These are phyloP conservation scores for Neocrepidodera transversa DNA, from an alignment of 2,888 invertebrate genomes.

Conservation along the genomic window DNA sequence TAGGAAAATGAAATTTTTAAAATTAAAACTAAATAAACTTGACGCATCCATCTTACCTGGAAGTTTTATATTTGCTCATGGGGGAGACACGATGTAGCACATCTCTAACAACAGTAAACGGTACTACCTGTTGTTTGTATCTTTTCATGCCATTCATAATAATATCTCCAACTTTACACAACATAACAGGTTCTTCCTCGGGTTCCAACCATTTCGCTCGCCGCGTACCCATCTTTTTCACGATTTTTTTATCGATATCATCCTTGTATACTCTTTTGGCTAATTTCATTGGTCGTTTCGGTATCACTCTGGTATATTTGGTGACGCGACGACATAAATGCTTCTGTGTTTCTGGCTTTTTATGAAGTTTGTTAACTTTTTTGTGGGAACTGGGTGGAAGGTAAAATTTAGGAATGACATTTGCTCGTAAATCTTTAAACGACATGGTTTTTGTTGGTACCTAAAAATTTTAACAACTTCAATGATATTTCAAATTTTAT, in stretches of 20 bases:
- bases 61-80: constrained; percentile 47
- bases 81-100: constrained; percentile 61
- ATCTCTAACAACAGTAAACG: constrained; percentile 64
- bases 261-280: constrained; percentile 61
- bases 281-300: constrained; percentile 23
- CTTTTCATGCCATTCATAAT: constrained; percentile 61
- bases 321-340: not conserved
- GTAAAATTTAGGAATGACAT: not conserved
- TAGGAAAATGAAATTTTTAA: too few relatives aligned
- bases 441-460: not conserved
- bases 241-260: constrained; percentile 68
- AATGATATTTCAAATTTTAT: not conserved
- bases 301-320: constrained; percentile 36
- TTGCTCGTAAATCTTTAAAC: not conserved
- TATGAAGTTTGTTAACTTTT: constrained; percentile 12
- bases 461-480: not conserved
- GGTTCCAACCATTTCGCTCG: constrained; percentile 70
- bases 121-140: constrained; percentile 58
- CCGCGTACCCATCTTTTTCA: constrained; percentile 67
- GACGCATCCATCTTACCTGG: constrained; percentile 38
- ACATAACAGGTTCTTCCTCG: constrained; percentile 74
- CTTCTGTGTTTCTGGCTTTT: too few relatives aligned
- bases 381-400: constrained; percentile 3
- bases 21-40: too few relatives aligned
- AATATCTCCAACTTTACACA: constrained; percentile 70